Conservation (phyloP, 2,113 vertebrate genomes). For the Chaenocephalus aceratus region DNA sequence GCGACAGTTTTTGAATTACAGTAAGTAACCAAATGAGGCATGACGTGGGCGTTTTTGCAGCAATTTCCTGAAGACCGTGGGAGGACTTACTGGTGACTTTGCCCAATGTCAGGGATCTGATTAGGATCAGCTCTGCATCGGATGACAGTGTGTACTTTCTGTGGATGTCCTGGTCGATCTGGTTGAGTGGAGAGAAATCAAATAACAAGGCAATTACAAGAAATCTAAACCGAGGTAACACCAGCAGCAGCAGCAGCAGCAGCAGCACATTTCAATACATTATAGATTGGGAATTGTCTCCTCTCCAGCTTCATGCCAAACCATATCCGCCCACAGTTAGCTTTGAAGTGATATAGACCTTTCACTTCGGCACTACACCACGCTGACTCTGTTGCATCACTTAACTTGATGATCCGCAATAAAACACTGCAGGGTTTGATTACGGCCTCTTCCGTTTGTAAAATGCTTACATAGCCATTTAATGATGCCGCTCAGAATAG, state of each 20-base stretch:
- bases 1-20: neutral
- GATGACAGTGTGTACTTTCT: slow-evolving; percentile 91
- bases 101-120: slow-evolving; percentile 92
- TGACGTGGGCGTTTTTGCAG: neutral
- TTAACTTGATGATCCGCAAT: slow-evolving; percentile 45
- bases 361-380: neutral
- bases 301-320: slow-evolving; percentile 39
- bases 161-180: slow-evolving; percentile 93
- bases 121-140: slow-evolving; percentile 89
- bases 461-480: slow-evolving; percentile 5
- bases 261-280: slow-evolving; percentile 52
- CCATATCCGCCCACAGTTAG: slow-evolving; percentile 41
- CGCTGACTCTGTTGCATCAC: slow-evolving; percentile 46
- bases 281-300: slow-evolving; percentile 63
- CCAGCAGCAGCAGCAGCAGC: slow-evolving; percentile 46
- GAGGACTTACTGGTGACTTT: slow-evolving; percentile 90
- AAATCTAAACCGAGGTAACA: slow-evolving; percentile 63
- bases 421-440: slow-evolving; percentile 28
- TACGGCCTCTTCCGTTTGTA: slow-evolving; percentile 5
- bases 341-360: slow-evolving; percentile 50
- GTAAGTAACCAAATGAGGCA: neutral
- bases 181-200: slow-evolving; percentile 78
- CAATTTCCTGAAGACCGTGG: neutral
- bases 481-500: neutral
- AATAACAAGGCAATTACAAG: slow-evolving; percentile 76